Evolutionary conservation across 2,113 vertebrate species (phyloP), one percentile per base, ranked within the genome.

Genomic region (Paratilapia polleni): DNA sequence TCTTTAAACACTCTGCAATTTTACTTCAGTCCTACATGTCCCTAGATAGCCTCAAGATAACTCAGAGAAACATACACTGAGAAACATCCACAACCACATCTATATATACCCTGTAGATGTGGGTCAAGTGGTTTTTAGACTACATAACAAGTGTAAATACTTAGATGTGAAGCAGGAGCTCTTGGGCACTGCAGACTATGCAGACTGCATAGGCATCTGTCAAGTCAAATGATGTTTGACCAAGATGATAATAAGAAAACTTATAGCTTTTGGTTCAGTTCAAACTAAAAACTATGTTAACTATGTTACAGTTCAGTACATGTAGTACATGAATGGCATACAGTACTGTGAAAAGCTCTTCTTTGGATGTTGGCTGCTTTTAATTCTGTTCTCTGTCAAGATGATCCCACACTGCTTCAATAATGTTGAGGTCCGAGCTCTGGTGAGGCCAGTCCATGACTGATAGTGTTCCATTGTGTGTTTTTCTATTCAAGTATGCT

Each of bases 81-180:
- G 58, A 80, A 64, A 47, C 56, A 70, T 1, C 43, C 66, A 4
- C 9, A 36, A 28, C 14, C 26, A 52, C 56, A 62, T 52, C 70
- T 90, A 87, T 75, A 78, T 82, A 85, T 91, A 87, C 59, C 36
- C 26, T 83, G 81, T 79, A 87, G 34, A 77, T 82, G 68, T 79
- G 14, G 56, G 31, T 56, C 15, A 20, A 66, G 64, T 56, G 38
- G 78, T 59, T 34, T 24, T 68, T 9, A 52, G 58, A 78, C 76
- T 74, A 54, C 34, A 14, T n/a, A 76, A n/a, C 64, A 83, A 57
- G 81, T 82, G 81, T 61, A 80, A 80, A 63, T 78, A 59, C 87
- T 84, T 87, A 52, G 84, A 73, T 6, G 59, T 31, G 59, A 78
- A 88, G 75, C 83, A 58, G 76, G 38, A 74, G 73, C 77, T 58